phyloP scores from a whole-genome alignment of 1,140 invertebrate genomes.

The Drosophila parabipectinata region DNA sequence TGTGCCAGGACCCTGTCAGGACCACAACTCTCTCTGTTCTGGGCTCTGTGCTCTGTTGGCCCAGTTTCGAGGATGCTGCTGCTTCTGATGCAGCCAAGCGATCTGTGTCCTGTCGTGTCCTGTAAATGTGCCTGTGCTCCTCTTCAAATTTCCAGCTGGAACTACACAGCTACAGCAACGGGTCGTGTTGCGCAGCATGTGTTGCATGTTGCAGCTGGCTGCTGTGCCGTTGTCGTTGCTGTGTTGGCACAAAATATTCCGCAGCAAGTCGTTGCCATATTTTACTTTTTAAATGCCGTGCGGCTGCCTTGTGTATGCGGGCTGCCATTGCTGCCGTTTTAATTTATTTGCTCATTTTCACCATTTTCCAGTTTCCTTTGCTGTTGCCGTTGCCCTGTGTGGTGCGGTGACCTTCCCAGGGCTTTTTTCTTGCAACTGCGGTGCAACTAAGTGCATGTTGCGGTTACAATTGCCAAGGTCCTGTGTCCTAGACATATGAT shows the following conservation, averaged over 20 bases:
- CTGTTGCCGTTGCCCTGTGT: conserved; percentile 34
- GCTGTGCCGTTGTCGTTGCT: conserved; percentile 46
- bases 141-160: conserved; percentile 47
- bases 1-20: conserved; percentile 62
- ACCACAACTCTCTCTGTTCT: conserved; percentile 29
- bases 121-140: conserved; percentile 29
- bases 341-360: conserved; percentile 82
- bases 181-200: conserved; percentile 76
- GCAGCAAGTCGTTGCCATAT: conserved; percentile 74
- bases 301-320: conserved; percentile 45
- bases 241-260: conserved; percentile 76
- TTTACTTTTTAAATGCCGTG: conserved; percentile 78
- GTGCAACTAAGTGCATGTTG: conserved; percentile 21
- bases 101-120: conserved; percentile 47
- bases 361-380: conserved; percentile 52
- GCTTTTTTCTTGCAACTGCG: conserved; percentile 1
- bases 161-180: conserved; percentile 34
- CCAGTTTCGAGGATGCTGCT: conserved; percentile 56
- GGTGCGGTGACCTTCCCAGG: background rate
- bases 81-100: conserved; percentile 29
- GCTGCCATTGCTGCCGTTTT: conserved; percentile 55
- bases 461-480: conserved; percentile 27
- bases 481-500: conserved; percentile 23
- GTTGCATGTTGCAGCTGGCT: conserved; percentile 72
- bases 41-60: conserved; percentile 39